These are phyloP conservation scores for Adelges cooleyi DNA, from an alignment of 1,140 invertebrate species.

Conservation along the genomic window DNA sequence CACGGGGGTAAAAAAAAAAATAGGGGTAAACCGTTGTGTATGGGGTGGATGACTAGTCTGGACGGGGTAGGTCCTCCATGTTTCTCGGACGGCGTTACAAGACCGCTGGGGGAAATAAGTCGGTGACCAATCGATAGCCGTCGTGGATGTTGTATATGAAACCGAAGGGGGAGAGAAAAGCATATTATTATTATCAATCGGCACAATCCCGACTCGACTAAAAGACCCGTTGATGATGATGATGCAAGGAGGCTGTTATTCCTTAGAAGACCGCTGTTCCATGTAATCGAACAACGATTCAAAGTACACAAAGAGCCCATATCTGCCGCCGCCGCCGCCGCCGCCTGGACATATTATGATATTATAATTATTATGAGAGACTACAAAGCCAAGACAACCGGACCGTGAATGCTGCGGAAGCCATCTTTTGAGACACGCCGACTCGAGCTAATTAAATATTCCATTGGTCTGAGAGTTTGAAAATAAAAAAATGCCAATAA, in stretches of 20 bases:
- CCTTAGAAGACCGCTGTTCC: slow-evolving; percentile 27
- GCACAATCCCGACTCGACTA: background rate
- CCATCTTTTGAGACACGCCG: slow-evolving; percentile 11
- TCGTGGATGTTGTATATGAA: background rate
- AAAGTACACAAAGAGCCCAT: slow-evolving; percentile 28
- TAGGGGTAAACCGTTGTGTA: no score
- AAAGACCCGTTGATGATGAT: slow-evolving; percentile 23
- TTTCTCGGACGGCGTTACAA: background rate
- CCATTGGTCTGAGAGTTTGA: background rate
- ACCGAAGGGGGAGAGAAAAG: slow-evolving; percentile 6
- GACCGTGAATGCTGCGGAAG: slow-evolving; percentile 6
- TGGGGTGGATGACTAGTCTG: background rate
- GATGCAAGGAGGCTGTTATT: slow-evolving; percentile 6
- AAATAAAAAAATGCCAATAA: background rate
- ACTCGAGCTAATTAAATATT: slow-evolving; percentile 9
- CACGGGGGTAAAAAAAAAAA: background rate
- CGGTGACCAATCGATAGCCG: slow-evolving; percentile 27
- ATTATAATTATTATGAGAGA: slow-evolving; percentile 15
- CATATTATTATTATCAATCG: slow-evolving; percentile 29
- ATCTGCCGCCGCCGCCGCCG: slow-evolving; percentile 4
- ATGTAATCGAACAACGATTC: slow-evolving; percentile 27
- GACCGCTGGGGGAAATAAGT: slow-evolving; percentile 4
- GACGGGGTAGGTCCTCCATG: slow-evolving; percentile 1
- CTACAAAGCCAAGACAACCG: slow-evolving; percentile 23
- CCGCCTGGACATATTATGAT: slow-evolving; percentile 17